Base-by-base conservation (phyloP, 2,113 vertebrate genomes). In the Xiphophorus hellerii region DNA sequence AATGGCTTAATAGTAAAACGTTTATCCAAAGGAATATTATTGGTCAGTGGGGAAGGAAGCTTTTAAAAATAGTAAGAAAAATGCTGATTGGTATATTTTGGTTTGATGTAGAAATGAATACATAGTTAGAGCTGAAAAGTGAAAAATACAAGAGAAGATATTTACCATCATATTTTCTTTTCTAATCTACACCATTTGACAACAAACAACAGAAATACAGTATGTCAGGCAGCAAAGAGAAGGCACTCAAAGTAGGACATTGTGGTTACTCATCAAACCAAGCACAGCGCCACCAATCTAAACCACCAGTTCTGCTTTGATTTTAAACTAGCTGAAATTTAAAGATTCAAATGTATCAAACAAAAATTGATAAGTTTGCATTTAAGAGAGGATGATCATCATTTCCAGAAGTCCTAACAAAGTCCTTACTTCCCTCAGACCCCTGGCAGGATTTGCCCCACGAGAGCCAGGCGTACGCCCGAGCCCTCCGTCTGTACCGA, bases 401-500 rank as follows among this genome's bases (percentile, higher is more conserved):
- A 44, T 64, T 44, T 28, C 44, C 20, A 27, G 10, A 9, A 65
- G 28, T 54, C 10, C 9, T 69, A 66, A 73, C 17, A 9, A n/a
- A 15, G 1, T 74, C 33, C 31, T 13, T 3, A 5, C 13, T 54
- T 42, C 48, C 70, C 63, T 35, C 66, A 98, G 97, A 97, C 88
- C 94, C 94, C 48, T 94, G 91, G 92, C 94, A 95, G 82, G 93
- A 95, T 82, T 86, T 78, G 0, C 94, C 95, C 0, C 96, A 95
- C 64, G 96, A 98, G 89, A 94, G 89, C 0, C 87, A 95, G 76
- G 96, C 96, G 0, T 97, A 95, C 81, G 75, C 96, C 69, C 95
- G 95, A 85, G 96, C 96, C 39, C 91, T 98, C 62, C 94, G 95
- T 72, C 96, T 97, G 89, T 96, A 97, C 94, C 93, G 94, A 0